Evolutionary conservation across 1,140 invertebrate genomes (phyloP).

Genomic region (Procambarus virginalis): DNA sequence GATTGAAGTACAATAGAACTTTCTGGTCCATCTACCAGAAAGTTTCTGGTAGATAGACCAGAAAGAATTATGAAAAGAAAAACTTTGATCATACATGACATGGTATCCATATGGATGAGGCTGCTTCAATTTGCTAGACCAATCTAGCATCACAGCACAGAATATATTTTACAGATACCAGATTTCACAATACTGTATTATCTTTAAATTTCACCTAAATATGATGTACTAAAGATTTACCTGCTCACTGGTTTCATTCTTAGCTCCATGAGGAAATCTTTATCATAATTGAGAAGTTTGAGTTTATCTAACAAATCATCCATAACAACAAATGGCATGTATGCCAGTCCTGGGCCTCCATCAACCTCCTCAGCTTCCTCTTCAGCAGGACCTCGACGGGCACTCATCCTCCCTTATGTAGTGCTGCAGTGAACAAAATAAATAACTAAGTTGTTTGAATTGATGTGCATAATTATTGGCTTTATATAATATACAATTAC

Average conservation of each 20-base stretch:
- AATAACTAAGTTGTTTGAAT: not conserved
- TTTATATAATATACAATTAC: too few relatives aligned
- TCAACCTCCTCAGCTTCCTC: constrained; percentile 70
- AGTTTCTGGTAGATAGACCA: too few relatives aligned
- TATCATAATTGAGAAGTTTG: constrained; percentile 92
- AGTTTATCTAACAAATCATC: constrained; percentile 89
- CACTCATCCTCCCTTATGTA: constrained; percentile 26
- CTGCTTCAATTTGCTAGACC: too few relatives aligned
- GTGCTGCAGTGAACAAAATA: not conserved
- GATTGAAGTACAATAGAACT: too few relatives aligned
- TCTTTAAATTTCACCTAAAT: too few relatives aligned
- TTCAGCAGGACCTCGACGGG: constrained; percentile 43
- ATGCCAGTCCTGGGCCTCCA: constrained; percentile 76
- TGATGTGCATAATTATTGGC: not conserved
- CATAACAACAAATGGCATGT: constrained; percentile 78
- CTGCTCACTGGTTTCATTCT: constrained; percentile 88
- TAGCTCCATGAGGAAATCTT: constrained; percentile 85
- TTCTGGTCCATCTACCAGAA: too few relatives aligned
- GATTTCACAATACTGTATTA: too few relatives aligned
- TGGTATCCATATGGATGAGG: too few relatives aligned
- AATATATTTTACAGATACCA: too few relatives aligned
- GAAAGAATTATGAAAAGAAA: too few relatives aligned
- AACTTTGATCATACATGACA: too few relatives aligned
- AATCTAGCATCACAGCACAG: too few relatives aligned
- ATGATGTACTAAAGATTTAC: constrained; percentile 72